Conservation (phyloP, 1,140 invertebrate genomes). For the Drosophila kepulauana region DNA sequence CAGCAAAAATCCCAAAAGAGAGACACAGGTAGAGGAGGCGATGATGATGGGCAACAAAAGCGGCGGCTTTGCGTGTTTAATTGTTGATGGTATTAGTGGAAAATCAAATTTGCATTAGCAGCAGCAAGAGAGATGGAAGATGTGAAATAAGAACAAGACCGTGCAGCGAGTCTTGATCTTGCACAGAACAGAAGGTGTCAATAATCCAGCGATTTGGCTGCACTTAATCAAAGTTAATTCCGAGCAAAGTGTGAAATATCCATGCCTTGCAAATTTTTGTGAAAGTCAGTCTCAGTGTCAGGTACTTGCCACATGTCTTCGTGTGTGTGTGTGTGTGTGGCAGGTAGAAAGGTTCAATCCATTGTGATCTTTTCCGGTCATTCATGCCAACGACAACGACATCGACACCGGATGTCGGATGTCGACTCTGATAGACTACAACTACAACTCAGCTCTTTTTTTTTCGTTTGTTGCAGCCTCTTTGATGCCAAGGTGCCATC, state of each 20-base stretch:
- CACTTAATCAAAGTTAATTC: constrained; percentile 82
- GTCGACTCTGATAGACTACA: constrained; percentile 3
- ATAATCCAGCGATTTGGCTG: constrained; percentile 74
- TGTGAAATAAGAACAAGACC: neutral
- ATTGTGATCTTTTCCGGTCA: constrained; percentile 64
- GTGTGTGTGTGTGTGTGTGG: neutral
- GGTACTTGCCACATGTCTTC: constrained; percentile 33
- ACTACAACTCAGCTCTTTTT: constrained; percentile 11
- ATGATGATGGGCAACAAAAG: neutral
- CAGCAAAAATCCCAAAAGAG: neutral
- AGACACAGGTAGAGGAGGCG: constrained; percentile 47
- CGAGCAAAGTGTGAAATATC: constrained; percentile 31
- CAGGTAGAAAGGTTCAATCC: constrained; percentile 21
- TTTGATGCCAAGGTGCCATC: constrained; percentile 83
- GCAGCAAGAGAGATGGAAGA: neutral
- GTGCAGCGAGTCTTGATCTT: neutral
- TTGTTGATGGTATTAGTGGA: constrained; percentile 82
- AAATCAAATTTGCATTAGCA: constrained; percentile 77
- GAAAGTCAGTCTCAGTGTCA: constrained; percentile 57
- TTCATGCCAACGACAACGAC: constrained; percentile 34
- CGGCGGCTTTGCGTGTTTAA: constrained; percentile 56
- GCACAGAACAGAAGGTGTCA: constrained; percentile 53
- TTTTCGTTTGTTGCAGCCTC: constrained; percentile 57
- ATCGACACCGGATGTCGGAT: constrained; percentile 62
- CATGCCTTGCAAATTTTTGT: constrained; percentile 44